Conservation (phyloP, 2,797 vertebrate species). For the Rallus crepitans region DNA sequence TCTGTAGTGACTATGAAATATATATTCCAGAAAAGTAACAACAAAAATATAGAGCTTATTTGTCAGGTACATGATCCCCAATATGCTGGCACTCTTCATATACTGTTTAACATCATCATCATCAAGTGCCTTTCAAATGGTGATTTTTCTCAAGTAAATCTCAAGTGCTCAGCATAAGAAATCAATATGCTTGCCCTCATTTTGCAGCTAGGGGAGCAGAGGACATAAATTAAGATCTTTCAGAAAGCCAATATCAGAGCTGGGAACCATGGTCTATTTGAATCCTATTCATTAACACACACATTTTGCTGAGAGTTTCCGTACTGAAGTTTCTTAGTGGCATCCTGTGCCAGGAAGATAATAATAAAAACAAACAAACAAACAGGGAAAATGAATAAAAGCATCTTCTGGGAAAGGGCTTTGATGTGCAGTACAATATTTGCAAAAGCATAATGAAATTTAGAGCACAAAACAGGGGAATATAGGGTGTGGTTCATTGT, state of each 20-base stretch:
- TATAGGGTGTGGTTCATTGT: background rate
- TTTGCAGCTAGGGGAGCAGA: background rate
- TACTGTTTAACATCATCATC: background rate
- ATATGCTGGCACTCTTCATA: background rate
- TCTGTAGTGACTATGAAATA: background rate
- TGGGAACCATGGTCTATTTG: background rate
- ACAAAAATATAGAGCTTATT: background rate
- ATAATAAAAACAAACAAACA: background rate
- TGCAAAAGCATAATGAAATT: background rate
- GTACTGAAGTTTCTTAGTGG: background rate
- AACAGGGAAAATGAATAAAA: background rate
- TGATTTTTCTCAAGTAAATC: background rate
- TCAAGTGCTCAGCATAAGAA: background rate
- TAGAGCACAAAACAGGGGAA: background rate
- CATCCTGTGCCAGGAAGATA: background rate
- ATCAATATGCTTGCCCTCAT: background rate
- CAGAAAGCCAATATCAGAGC: background rate
- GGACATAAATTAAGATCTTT: background rate
- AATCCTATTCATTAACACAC: background rate
- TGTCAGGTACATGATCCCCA: background rate
- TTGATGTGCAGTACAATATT: background rate
- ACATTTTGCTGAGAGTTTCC: background rate
- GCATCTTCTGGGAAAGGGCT: background rate
- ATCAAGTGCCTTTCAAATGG: background rate
- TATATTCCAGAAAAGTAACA: background rate